Conservation (phyloP, 2,797 vertebrate genomes). For the Protonibea diacanthus region DNA sequence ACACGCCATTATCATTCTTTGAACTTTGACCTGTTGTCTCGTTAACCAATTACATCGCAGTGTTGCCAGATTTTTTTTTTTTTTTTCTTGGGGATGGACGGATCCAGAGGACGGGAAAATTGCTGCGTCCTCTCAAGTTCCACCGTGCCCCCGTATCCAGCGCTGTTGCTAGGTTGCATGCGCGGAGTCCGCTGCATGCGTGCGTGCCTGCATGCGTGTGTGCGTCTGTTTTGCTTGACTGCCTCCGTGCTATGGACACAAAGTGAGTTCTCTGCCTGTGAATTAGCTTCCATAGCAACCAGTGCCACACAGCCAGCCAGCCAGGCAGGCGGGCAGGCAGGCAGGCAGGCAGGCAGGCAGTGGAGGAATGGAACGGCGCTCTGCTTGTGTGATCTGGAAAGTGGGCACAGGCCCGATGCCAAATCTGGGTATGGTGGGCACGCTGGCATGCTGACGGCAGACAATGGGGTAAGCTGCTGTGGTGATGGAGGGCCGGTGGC, state of each 20-base stretch:
- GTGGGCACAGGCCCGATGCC: conserved; percentile 68
- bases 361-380: conserved; percentile 71
- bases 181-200: conserved; percentile 27
- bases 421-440: conserved; percentile 64
- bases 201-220: conserved; percentile 20
- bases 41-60: neutral
- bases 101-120: conserved; percentile 4
- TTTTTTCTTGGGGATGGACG: neutral
- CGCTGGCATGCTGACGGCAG: conserved; percentile 60
- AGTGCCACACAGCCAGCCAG: conserved; percentile 66
- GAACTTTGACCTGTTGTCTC: conserved; percentile 16
- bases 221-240: conserved; percentile 55
- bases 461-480: conserved; percentile 74
- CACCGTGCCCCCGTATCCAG: conserved; percentile 14
- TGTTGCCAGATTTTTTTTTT: neutral
- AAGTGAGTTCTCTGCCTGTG: conserved; percentile 69
- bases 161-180: conserved; percentile 66
- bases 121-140: neutral
- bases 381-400: conserved; percentile 73
- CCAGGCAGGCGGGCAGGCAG: conserved; percentile 43
- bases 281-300: conserved; percentile 83
- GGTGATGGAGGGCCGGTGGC: conserved; percentile 43
- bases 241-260: conserved; percentile 55
- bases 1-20: conserved; percentile 13
- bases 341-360: conserved; percentile 44